Evolutionary conservation across 2,888 invertebrate genomes (phyloP).

Genomic region (Ophion slaviceki): DNA sequence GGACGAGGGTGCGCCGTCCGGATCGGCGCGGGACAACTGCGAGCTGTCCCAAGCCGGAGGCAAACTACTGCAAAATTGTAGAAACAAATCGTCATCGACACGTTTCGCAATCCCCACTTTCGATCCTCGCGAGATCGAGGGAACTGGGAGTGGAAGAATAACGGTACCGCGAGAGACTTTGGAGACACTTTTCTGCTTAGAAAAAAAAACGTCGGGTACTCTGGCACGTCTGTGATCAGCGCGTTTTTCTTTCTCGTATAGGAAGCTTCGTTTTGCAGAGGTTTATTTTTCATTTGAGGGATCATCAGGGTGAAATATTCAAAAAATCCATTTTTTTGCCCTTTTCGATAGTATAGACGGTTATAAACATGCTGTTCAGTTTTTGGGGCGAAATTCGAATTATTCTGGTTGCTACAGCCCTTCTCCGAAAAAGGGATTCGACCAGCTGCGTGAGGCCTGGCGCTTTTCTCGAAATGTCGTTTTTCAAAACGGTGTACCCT

Average conservation of each 20-base stretch:
- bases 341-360: too few relatives aligned
- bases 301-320: too few relatives aligned
- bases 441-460: too few relatives aligned
- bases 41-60: slow-evolving; percentile 77
- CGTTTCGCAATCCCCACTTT: slow-evolving; percentile 35
- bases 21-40: slow-evolving; percentile 87
- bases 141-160: not conserved
- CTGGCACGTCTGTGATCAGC: not conserved
- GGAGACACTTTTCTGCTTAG: not conserved
- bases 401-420: too few relatives aligned
- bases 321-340: too few relatives aligned
- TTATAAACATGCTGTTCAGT: too few relatives aligned
- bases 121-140: not conserved
- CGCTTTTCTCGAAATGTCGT: too few relatives aligned
- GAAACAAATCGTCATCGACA: slow-evolving; percentile 33
- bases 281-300: too few relatives aligned
- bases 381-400: too few relatives aligned
- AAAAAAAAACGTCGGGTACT: not conserved
- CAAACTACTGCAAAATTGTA: slow-evolving; percentile 70
- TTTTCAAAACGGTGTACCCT: too few relatives aligned
- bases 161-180: not conserved
- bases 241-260: not conserved
- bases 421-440: too few relatives aligned
- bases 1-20: slow-evolving; percentile 89
- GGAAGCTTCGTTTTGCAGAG: too few relatives aligned